Evolutionary conservation across 2,797 vertebrate genomes (phyloP).

Genomic region (Lutjanus argentimaculatus): DNA sequence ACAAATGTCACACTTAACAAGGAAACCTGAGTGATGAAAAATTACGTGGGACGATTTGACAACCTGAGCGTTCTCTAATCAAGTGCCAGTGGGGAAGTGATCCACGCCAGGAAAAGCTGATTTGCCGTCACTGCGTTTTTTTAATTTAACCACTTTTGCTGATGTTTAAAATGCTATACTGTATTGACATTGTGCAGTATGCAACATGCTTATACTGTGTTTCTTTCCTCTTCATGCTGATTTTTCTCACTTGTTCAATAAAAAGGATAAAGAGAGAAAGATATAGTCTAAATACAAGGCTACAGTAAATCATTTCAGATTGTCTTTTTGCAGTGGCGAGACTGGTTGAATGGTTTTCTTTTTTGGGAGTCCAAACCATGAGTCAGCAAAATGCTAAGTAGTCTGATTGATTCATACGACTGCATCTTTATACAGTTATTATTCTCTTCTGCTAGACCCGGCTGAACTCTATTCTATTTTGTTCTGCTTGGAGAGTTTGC

Average conservation of each 20-base stretch:
- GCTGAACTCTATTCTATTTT: conserved; percentile 46
- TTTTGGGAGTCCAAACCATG: conserved; percentile 4
- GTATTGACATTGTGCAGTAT: background rate
- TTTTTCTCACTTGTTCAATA: background rate
- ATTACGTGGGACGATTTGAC: background rate
- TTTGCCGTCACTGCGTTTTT: background rate
- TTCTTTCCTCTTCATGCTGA: background rate
- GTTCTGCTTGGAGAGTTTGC: conserved; percentile 54
- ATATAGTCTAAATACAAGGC: background rate
- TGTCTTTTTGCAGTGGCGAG: background rate
- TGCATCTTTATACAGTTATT: conserved; percentile 54
- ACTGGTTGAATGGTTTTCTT: conserved; percentile 14
- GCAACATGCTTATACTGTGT: background rate
- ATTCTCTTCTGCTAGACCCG: conserved; percentile 41
- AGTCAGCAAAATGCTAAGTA: conserved; percentile 68
- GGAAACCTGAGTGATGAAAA: background rate
- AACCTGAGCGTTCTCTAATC: background rate
- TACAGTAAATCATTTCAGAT: conserved; percentile 17
- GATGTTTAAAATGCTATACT: background rate
- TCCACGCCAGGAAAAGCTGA: background rate
- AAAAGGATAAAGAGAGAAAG: background rate
- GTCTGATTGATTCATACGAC: conserved; percentile 58
- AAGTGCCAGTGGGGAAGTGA: background rate
- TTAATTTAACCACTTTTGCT: background rate
- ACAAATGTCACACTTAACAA: background rate